phyloP scores from a whole-genome alignment of 2,888 invertebrate genomes.

The Tromatobia lineatoria region DNA sequence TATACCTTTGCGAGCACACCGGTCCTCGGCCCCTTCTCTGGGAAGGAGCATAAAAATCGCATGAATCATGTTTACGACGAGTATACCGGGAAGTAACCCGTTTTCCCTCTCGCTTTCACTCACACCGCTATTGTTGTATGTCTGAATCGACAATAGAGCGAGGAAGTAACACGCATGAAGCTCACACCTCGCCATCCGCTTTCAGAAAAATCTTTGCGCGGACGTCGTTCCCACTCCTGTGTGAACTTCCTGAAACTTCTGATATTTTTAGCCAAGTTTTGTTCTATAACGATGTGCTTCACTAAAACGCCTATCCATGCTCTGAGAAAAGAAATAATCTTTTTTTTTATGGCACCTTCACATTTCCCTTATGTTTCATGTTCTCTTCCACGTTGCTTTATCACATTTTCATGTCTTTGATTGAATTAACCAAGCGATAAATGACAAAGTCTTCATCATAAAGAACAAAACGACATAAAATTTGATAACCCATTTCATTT shows the following conservation, averaged over 20 bases:
- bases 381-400: not conserved
- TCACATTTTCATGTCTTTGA: not conserved
- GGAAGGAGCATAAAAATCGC: slow-evolving; percentile 71
- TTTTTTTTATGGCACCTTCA: slow-evolving; percentile 22
- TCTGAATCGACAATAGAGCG: slow-evolving; percentile 16
- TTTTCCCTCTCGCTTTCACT: slow-evolving; percentile 33
- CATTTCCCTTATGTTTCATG: slow-evolving; percentile 27
- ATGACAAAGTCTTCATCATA: not conserved
- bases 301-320: not conserved
- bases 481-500: not conserved
- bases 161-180: slow-evolving; percentile 34
- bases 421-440: not conserved
- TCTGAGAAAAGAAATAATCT: slow-evolving; percentile 18
- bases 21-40: slow-evolving; percentile 6
- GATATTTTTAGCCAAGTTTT: slow-evolving; percentile 42
- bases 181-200: slow-evolving; percentile 56
- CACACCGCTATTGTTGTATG: slow-evolving; percentile 24
- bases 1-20: not conserved
- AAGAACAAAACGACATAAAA: not conserved
- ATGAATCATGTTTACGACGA: slow-evolving; percentile 74
- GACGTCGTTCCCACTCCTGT: slow-evolving; percentile 12
- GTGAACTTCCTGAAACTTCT: slow-evolving; percentile 42
- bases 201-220: slow-evolving; percentile 47
- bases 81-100: slow-evolving; percentile 55
- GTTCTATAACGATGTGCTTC: slow-evolving; percentile 26